phyloP scores from a whole-genome alignment of 2,888 invertebrate genomes.

The Dilophus febrilis region DNA sequence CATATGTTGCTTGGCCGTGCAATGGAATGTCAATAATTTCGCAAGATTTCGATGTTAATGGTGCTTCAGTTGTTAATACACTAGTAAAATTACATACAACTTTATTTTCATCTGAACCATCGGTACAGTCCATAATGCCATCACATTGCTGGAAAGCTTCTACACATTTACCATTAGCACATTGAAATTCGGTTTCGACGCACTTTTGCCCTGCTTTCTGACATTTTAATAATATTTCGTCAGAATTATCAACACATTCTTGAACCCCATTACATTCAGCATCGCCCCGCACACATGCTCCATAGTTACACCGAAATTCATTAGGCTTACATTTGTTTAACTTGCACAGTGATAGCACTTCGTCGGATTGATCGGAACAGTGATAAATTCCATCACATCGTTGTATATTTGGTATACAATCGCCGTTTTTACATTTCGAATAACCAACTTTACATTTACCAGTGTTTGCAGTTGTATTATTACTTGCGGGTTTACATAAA shows the following conservation, averaged over 20 bases:
- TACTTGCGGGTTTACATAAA: neutral
- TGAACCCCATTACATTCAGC: constrained; percentile 27
- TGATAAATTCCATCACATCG: constrained; percentile 26
- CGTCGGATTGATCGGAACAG: constrained; percentile 7
- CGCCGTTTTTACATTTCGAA: constrained; percentile 5
- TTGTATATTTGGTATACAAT: constrained; percentile 12
- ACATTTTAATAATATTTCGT: constrained; percentile 3
- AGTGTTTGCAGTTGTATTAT: too few species aligned
- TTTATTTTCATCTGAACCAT: constrained; percentile 10
- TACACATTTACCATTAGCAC: constrained; percentile 8
- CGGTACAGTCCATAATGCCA: constrained; percentile 17
- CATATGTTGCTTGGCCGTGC: neutral
- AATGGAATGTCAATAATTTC: neutral
- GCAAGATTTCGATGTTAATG: neutral
- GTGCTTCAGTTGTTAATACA: too few species aligned
- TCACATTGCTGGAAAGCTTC: constrained; percentile 18
- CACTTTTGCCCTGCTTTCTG: neutral
- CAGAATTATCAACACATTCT: constrained; percentile 12
- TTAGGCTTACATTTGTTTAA: constrained; percentile 16
- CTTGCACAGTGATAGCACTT: neutral
- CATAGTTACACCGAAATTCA: constrained; percentile 42
- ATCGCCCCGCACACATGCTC: constrained; percentile 40
- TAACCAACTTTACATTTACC: neutral
- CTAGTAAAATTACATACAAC: constrained; percentile 1
- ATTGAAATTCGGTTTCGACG: neutral